Evolutionary conservation across 2,113 vertebrate species (phyloP).

Genomic region (Synchiropus splendidus): DNA sequence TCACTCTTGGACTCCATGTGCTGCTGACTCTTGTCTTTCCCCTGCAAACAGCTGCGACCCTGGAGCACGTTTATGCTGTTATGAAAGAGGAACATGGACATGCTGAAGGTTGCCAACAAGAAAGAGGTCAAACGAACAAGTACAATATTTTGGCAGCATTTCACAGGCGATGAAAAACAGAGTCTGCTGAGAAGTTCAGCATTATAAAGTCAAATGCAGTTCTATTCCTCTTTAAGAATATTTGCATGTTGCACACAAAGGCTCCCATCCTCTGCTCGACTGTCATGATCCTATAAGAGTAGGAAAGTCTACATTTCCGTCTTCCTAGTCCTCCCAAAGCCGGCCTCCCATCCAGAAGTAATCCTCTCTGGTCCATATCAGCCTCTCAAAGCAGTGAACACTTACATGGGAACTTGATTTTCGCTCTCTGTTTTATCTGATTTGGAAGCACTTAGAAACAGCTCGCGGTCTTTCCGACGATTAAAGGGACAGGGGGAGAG

Average conservation of each 20-base stretch:
- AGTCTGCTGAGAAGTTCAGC: neutral
- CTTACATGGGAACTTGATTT: slow-evolving; percentile 57
- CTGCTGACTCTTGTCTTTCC: no score
- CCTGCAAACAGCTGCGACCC: no score
- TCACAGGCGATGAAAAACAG: neutral
- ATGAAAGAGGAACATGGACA: no score
- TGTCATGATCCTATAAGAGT: slow-evolving; percentile 47
- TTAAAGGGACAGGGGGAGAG: slow-evolving; percentile 35
- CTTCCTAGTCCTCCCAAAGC: slow-evolving; percentile 55
- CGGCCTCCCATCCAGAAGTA: slow-evolving; percentile 45
- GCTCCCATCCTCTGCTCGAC: slow-evolving; percentile 35
- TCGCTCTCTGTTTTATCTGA: slow-evolving; percentile 58
- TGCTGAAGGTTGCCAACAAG: no score
- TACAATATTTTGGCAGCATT: neutral
- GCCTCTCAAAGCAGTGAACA: slow-evolving; percentile 44
- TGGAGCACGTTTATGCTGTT: neutral
- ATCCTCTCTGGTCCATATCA: slow-evolving; percentile 60
- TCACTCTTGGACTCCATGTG: no score
- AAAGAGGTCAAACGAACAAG: neutral
- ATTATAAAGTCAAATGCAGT: slow-evolving; percentile 8
- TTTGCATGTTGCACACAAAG: slow-evolving; percentile 10
- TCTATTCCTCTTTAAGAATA: slow-evolving; percentile 12
- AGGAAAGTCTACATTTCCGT: slow-evolving; percentile 48
- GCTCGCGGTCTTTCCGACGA: slow-evolving; percentile 46
- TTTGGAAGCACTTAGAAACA: slow-evolving; percentile 60